These are phyloP conservation scores for Nannoperca australis DNA, from an alignment of 2,797 vertebrate species.

Conservation along the genomic window DNA sequence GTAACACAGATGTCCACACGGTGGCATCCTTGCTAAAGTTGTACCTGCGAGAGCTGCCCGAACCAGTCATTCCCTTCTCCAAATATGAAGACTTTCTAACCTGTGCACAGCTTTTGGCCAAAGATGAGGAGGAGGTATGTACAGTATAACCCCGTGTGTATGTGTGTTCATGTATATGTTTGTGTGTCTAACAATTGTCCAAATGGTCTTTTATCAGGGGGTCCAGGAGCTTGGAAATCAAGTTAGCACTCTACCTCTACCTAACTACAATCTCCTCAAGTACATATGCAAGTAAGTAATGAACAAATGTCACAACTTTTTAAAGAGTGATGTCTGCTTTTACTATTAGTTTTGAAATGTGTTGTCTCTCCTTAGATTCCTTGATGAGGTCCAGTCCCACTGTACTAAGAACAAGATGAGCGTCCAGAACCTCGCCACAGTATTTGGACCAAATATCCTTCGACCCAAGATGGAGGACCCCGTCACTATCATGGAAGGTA, in stretches of 20 bases:
- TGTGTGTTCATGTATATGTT: not conserved
- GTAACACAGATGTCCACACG: slow-evolving; percentile 96
- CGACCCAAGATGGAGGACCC: slow-evolving; percentile 95
- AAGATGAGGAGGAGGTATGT: slow-evolving; percentile 94
- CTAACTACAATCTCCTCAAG: slow-evolving; percentile 96
- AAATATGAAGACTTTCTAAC: slow-evolving; percentile 96
- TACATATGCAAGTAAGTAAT: slow-evolving; percentile 96
- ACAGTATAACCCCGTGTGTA: not conserved
- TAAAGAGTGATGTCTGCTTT: not conserved
- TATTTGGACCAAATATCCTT: slow-evolving; percentile 97
- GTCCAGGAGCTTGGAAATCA: slow-evolving; percentile 92
- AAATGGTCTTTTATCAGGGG: slow-evolving; percentile 83
- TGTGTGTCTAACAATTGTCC: not conserved
- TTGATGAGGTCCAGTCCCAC: slow-evolving; percentile 97
- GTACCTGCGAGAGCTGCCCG: slow-evolving; percentile 95
- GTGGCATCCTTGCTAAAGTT: slow-evolving; percentile 96
- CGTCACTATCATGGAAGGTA: slow-evolving; percentile 96
- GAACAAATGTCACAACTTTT: not conserved
- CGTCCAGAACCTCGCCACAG: slow-evolving; percentile 96
- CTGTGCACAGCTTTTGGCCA: slow-evolving; percentile 94
- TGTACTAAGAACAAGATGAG: slow-evolving; percentile 96
- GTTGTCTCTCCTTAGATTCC: slow-evolving; percentile 87
- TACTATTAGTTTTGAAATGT: not conserved
- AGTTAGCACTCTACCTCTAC: slow-evolving; percentile 92
- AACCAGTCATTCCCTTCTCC: slow-evolving; percentile 95